A percentile compares a stretch with the other conserved stretches of the same genome.
Conservation (phyloP, 2,797 vertebrate species). For the Gobionotothen gibberifrons region DNA sequence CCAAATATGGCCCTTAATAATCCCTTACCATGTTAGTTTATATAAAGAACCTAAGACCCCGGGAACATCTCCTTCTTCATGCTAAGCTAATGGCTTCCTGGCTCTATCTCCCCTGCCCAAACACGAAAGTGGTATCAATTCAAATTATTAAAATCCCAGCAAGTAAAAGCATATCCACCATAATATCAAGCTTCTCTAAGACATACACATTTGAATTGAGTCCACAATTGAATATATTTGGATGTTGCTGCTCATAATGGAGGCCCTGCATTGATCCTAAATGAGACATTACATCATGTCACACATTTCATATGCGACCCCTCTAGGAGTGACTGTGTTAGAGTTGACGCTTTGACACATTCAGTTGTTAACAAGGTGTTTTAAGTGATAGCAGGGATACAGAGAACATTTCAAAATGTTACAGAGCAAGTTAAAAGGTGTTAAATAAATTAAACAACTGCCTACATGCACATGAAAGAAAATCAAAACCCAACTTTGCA, state of each 20-base stretch:
- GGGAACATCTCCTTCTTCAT: no score
- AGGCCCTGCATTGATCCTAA: background rate
- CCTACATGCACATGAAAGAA: background rate
- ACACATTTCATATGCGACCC: background rate
- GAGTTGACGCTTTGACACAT: constrained; percentile 15
- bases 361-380: constrained; percentile 31
- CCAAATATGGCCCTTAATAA: no score
- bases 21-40: no score
- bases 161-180: no score
- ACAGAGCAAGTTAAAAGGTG: background rate
- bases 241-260: constrained; percentile 5
- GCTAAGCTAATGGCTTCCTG: no score
- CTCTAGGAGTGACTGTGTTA: background rate
- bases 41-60: no score
- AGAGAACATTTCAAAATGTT: constrained; percentile 6
- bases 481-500: background rate
- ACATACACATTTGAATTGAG: no score
- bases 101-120: no score
- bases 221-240: background rate
- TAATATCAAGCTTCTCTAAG: no score
- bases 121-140: no score
- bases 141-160: no score
- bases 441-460: background rate
- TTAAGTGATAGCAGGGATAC: background rate
- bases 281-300: background rate